These are phyloP conservation scores for Myotis yumanensis DNA, from an alignment of 2,113 vertebrate genomes.

Conservation along the genomic window DNA sequence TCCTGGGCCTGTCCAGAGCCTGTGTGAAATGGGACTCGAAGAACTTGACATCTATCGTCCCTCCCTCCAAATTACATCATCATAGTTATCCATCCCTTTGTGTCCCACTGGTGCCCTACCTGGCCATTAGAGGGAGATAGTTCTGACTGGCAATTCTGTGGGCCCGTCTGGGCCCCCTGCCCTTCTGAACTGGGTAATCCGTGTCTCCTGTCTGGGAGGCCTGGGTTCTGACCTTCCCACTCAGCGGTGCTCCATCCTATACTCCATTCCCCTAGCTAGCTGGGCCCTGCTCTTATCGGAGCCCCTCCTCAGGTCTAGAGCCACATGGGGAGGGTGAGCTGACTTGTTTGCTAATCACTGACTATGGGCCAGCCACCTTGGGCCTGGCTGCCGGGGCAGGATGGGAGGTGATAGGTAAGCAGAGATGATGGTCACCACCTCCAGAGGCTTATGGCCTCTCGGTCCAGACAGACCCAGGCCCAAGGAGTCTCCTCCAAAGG, in stretches of 20 bases:
- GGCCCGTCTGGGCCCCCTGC: background rate
- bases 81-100: background rate
- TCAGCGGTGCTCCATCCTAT: background rate
- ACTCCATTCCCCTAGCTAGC: background rate
- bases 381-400: background rate
- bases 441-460: background rate
- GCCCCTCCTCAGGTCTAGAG: background rate
- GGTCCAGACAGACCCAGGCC: background rate
- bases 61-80: background rate
- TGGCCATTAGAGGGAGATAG: background rate
- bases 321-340: background rate
- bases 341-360: background rate
- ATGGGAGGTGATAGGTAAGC: background rate
- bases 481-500: background rate
- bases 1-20: background rate
- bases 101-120: background rate
- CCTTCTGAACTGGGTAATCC: conserved; percentile 2
- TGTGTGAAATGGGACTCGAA: background rate
- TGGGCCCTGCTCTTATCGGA: background rate
- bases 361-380: background rate
- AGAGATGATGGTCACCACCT: background rate
- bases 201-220: background rate
- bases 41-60: background rate
- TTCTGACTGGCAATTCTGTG: background rate
- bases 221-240: background rate